Conservation (phyloP, 30 jellyfish, hydroid and myxozoan genomes). For the Aurelia sp. region DNA sequence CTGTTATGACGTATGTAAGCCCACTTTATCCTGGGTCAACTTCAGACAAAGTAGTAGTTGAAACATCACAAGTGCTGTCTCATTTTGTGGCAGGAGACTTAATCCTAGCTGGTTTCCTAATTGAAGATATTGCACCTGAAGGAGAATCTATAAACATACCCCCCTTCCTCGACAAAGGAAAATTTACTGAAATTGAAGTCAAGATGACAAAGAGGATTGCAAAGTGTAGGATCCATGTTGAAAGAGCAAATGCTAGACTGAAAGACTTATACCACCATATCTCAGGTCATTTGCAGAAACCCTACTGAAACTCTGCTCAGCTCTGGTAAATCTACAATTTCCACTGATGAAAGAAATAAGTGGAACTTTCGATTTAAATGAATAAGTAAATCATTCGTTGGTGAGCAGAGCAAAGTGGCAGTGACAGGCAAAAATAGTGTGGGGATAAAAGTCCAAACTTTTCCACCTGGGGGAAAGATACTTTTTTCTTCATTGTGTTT, state of each 20-base stretch:
- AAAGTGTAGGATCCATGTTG: no score
- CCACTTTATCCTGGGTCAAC: no score
- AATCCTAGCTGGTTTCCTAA: constrained; percentile 41
- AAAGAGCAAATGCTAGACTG: no score
- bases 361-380: not conserved
- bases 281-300: constrained; percentile 10
- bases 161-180: no score
- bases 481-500: no score
- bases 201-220: no score
- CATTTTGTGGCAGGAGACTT: constrained; percentile 27
- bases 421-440: not conserved
- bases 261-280: constrained; percentile 14
- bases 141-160: no score
- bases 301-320: constrained; percentile 30
- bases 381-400: not conserved
- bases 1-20: not conserved
- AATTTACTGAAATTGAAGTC: no score
- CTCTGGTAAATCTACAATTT: not conserved
- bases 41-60: no score
- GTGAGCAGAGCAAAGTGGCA: not conserved
- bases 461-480: no score
- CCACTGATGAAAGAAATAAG: constrained; percentile 16
- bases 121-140: no score
- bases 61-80: constrained; percentile 3
- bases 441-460: no score